Conservation (phyloP, 2,888 invertebrate genomes). For the Tetranychus piercei region DNA sequence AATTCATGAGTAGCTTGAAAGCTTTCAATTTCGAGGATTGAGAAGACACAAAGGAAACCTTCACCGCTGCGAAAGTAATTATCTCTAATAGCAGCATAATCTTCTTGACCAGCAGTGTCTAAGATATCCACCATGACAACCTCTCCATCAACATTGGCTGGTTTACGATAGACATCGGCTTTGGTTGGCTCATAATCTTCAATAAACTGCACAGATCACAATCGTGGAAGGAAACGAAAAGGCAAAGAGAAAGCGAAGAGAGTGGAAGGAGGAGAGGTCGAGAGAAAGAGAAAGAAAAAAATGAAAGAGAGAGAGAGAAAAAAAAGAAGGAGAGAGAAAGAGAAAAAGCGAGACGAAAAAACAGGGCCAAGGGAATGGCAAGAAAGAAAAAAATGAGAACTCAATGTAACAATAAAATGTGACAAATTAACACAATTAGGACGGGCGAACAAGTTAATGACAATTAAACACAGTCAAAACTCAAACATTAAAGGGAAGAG, state of each 20-base stretch:
- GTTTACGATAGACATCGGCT: slow-evolving; percentile 95
- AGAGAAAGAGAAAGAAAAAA: neutral
- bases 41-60: slow-evolving; percentile 96
- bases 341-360: neutral
- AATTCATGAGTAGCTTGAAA: slow-evolving; percentile 96
- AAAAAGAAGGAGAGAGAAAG: neutral
- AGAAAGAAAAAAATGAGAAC: neutral
- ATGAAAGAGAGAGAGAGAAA: slow-evolving; percentile 1
- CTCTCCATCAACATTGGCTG: slow-evolving; percentile 85
- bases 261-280: neutral
- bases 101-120: slow-evolving; percentile 98
- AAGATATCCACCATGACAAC: slow-evolving; percentile 99
- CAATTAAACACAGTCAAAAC: neutral
- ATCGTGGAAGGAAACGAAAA: neutral
- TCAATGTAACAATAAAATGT: neutral
- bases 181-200: slow-evolving; percentile 99
- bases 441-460: neutral
- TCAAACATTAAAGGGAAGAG: neutral
- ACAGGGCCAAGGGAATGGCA: neutral
- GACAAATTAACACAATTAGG: neutral
- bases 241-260: slow-evolving; percentile 1
- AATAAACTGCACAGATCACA: slow-evolving; percentile 48
- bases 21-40: slow-evolving; percentile 94
- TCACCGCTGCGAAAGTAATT: slow-evolving; percentile 99
- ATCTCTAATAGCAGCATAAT: slow-evolving; percentile 91